These are phyloP conservation scores for Channa maculata DNA, from an alignment of 2,113 vertebrate species.

Conservation along the genomic window DNA sequence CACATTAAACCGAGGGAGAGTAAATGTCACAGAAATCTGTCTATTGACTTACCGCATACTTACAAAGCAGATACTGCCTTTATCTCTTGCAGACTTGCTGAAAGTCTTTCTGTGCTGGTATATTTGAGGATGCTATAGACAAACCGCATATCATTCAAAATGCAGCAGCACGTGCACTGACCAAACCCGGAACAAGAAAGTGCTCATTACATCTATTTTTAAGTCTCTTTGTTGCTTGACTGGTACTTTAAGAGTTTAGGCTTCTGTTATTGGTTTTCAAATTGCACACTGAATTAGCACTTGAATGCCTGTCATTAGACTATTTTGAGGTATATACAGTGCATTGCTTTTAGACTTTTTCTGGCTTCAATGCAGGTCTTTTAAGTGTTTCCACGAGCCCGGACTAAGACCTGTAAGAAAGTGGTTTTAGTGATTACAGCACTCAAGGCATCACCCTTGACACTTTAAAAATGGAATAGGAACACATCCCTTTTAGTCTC, in stretches of 20 bases:
- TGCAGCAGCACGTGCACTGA: not conserved
- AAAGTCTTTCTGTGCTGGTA: not conserved
- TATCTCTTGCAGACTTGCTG: not conserved
- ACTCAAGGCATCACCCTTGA: conserved; percentile 21
- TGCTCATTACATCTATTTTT: conserved; percentile 3
- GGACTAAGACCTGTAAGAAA: not conserved
- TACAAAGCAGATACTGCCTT: not conserved
- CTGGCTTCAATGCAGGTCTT: not conserved
- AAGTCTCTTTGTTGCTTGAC: conserved; percentile 6
- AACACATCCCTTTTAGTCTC: not conserved
- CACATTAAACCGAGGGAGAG: conserved; percentile 17
- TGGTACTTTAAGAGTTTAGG: not conserved
- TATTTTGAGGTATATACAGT: not conserved
- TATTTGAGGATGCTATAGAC: not conserved
- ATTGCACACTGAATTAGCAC: not conserved
- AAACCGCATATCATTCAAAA: not conserved
- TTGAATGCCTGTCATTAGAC: conserved; percentile 6
- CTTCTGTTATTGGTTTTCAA: conserved; percentile 4
- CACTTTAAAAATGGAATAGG: conserved; percentile 8
- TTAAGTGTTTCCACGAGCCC: conserved; percentile 4
- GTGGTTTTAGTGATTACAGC: conserved; percentile 2
- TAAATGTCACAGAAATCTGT: conserved; percentile 33
- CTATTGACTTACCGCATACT: not conserved
- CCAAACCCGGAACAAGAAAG: conserved; percentile 16
- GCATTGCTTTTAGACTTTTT: not conserved